Evolutionary conservation across 2,113 vertebrate species (phyloP).

Genomic region (Grammomys surdaster): DNA sequence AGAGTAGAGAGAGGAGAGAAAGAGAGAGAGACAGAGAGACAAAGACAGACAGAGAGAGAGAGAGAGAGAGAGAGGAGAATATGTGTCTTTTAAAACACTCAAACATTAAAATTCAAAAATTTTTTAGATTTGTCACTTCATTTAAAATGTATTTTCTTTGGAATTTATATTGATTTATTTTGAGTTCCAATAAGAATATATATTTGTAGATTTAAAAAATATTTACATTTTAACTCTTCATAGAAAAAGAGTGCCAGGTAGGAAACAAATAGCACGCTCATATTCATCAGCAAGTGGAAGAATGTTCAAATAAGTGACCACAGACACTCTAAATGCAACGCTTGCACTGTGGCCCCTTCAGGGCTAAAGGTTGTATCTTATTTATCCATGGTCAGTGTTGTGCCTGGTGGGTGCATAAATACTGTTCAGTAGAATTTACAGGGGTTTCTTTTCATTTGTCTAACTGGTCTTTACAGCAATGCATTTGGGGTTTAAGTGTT

Average conservation of each 20-base stretch:
- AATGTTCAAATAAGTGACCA: conserved; percentile 17
- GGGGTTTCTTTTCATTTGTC: background rate
- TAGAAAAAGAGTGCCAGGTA: background rate
- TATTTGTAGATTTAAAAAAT: background rate
- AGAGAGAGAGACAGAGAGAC: background rate
- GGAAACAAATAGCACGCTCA: background rate
- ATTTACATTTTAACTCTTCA: conserved; percentile 18
- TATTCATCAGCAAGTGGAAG: background rate
- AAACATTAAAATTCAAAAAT: conserved; percentile 30
- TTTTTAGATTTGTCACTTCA: background rate
- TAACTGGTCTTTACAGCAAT: background rate
- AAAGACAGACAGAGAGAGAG: background rate
- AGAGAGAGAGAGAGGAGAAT: background rate
- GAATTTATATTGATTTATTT: conserved; percentile 29
- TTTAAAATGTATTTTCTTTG: conserved; percentile 50
- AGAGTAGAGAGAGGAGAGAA: background rate
- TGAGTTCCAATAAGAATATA: background rate
- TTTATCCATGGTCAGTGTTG: background rate
- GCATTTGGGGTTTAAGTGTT: conserved; percentile 60
- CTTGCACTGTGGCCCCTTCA: background rate
- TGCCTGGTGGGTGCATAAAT: background rate
- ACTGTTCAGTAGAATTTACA: background rate
- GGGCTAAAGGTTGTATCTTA: background rate
- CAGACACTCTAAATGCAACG: background rate
- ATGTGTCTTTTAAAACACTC: background rate